Conservation (phyloP, 1,140 invertebrate species). For the Formica selysi region DNA sequence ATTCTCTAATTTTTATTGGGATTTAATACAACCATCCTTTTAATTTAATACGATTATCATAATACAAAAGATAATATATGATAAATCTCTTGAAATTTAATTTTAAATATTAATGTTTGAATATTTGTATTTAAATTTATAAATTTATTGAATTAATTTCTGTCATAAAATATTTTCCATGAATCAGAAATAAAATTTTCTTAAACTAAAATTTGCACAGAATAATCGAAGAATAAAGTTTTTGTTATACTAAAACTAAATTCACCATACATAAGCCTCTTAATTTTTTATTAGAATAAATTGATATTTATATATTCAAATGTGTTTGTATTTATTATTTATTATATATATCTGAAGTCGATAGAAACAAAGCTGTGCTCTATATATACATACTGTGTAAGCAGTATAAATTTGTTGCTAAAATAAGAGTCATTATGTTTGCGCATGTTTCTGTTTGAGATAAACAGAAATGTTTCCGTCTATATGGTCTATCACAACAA, state of each 20-base stretch:
- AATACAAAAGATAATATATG: neutral
- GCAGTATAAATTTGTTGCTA: neutral
- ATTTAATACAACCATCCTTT: conserved; percentile 10
- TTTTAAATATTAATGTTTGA: too few species aligned
- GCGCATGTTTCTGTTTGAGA: neutral
- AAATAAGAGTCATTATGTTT: conserved; percentile 5
- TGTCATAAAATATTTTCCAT: too few species aligned
- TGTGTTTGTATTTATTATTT: neutral
- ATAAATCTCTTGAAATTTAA: neutral
- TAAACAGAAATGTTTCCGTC: neutral
- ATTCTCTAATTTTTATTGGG: conserved; percentile 30
- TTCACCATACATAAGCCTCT: too few species aligned
- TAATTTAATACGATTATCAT: neutral
- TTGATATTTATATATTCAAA: neutral
- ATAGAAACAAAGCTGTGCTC: neutral
- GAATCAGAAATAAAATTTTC: too few species aligned
- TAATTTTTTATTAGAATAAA: neutral
- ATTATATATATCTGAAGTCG: neutral
- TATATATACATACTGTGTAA: neutral
- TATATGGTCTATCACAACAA: neutral
- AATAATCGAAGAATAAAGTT: too few species aligned
- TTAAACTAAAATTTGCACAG: too few species aligned
- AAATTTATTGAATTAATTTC: too few species aligned
- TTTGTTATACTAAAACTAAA: too few species aligned
- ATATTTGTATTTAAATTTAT: too few species aligned